phyloP scores from a whole-genome alignment of 2,113 vertebrate genomes.

The Centropristis striata region DNA sequence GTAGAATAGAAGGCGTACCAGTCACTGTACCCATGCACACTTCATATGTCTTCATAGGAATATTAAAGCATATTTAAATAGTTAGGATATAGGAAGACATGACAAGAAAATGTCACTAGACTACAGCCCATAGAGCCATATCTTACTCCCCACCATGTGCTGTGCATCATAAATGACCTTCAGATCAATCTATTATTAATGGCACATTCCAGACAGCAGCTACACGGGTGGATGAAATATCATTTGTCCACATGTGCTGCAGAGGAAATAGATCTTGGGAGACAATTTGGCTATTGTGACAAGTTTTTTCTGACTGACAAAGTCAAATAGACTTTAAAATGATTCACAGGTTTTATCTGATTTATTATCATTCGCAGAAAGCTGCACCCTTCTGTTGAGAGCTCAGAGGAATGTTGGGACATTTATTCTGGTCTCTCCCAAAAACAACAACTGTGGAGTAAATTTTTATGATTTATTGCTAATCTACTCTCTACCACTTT shows the following conservation, averaged over 20 bases:
- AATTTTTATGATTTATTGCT: no score
- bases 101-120: neutral
- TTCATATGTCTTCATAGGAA: neutral
- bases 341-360: no score
- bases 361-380: no score
- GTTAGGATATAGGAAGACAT: neutral
- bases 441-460: no score
- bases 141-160: conserved; percentile 30
- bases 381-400: no score
- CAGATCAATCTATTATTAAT: conserved; percentile 51
- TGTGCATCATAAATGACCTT: conserved; percentile 59
- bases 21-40: neutral
- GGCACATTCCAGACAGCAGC: neutral
- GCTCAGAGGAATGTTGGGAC: no score
- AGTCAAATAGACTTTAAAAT: no score
- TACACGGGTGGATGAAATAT: neutral
- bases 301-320: no score
- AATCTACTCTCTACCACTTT: no score
- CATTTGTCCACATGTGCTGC: neutral
- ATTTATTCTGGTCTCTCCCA: no score
- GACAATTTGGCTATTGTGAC: no score
- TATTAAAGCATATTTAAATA: neutral
- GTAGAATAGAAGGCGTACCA: neutral
- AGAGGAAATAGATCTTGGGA: no score
- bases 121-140: neutral